Percentiles rank a stretch among this genome's conserved stretches.
Evolutionary conservation across 1,140 invertebrate genomes (phyloP).

Genomic region (Proctacanthus coquilletti): DNA sequence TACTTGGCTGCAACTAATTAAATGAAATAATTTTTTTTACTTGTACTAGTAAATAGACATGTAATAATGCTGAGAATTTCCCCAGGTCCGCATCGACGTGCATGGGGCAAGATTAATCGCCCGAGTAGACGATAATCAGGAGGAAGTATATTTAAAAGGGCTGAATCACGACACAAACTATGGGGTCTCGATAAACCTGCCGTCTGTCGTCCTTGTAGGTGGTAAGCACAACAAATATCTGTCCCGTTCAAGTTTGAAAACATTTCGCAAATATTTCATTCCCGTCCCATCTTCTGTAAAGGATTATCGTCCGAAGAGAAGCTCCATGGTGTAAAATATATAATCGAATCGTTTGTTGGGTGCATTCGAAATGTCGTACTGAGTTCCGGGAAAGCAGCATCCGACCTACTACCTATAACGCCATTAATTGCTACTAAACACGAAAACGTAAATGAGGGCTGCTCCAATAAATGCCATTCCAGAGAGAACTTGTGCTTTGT

Average conservation of each 20-base stretch:
- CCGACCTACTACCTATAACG: constrained; percentile 58
- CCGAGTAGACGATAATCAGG: constrained; percentile 62
- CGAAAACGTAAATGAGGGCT: constrained; percentile 73
- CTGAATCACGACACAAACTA: constrained; percentile 67
- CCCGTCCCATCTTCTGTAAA: constrained; percentile 16
- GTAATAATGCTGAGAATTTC: too few relatives aligned
- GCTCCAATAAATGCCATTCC: constrained; percentile 63
- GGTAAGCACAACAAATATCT: constrained; percentile 35
- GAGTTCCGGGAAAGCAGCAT: constrained; percentile 65
- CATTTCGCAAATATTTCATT: not conserved
- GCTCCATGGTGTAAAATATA: constrained; percentile 74
- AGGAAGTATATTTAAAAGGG: constrained; percentile 63
- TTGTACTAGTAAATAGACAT: too few relatives aligned
- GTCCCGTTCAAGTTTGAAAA: not conserved
- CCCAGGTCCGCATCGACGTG: constrained; percentile 62
- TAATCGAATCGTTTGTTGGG: constrained; percentile 81
- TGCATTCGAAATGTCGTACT: constrained; percentile 76
- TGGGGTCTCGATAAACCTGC: constrained; percentile 63
- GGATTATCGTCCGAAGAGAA: constrained; percentile 72
- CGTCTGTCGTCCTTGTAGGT: constrained; percentile 76
- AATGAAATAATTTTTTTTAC: too few relatives aligned
- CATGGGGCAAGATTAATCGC: constrained; percentile 63
- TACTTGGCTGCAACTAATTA: too few relatives aligned
- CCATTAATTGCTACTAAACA: constrained; percentile 70
- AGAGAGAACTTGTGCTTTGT: constrained; percentile 68